Evolutionary conservation across 1,140 invertebrate species (phyloP), one percentile per base, ranked within the genome.

Genomic region (Zaprionus inermis): DNA sequence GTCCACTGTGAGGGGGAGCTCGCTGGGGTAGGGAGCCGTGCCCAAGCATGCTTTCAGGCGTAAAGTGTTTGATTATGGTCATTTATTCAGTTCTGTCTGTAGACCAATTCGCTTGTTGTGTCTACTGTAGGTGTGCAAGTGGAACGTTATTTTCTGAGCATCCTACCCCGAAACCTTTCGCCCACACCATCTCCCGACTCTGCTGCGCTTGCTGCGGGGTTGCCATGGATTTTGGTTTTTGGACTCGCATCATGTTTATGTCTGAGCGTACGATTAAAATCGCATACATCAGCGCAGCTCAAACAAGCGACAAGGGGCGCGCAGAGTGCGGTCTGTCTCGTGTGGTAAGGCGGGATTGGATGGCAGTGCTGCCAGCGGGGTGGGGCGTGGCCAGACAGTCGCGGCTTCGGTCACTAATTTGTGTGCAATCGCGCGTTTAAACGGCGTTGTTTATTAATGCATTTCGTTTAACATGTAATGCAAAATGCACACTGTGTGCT

Each of bases 1-100:
- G 6, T n/a, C 38, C 38, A 16, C n/a, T 2, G n/a, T 3, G 52
- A 46, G n/a, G 38, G 38, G 0, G 5, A 6, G 6, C 5, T 5
- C 3, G n/a, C 7, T 14, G 20, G 38, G 30, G 30, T 28, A n/a
- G 32, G 54, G 54, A 49, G 54, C 41, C 18, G 30, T 30, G 22
- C 38, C 67, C 28, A 16, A 65, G 65, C 74, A 80, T 75, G 81
- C 82, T 84, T 68, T 88, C 79, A 88, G 78, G 80, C 84, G 84
- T 83, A 83, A 89, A 88, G 84, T 88, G 80, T 88, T 89, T 89
- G 84, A 89, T 89, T 89, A 89, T 83, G 79, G 83, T 88, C 84
- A 81, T 89, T 89, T 83, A 89, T 89, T 89, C 79, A 64, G 77
- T 74, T 70, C 66, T 60, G 72, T 75, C 55, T 71, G 55, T 67